A percentile compares a stretch with the other conserved stretches of the same genome.
These are phyloP conservation scores for Plectropomus leopardus DNA, from an alignment of 2,113 vertebrate genomes.

Conservation along the genomic window DNA sequence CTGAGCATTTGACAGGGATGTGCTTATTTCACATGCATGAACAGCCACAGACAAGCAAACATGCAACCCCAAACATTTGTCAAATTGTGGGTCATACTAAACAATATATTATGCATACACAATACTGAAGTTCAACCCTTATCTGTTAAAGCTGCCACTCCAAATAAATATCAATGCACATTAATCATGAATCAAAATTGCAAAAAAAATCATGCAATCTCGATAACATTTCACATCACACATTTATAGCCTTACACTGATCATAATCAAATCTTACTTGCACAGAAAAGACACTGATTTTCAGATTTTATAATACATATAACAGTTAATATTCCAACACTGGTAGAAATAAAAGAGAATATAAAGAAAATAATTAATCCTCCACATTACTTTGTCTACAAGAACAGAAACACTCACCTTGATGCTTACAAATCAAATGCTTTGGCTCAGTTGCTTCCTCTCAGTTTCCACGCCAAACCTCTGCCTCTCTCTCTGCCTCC, in stretches of 20 bases:
- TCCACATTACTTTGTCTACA: not conserved
- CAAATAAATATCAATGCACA: not conserved
- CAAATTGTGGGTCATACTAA: not conserved
- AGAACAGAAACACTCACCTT: conserved; percentile 65
- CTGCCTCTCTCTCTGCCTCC: conserved; percentile 46
- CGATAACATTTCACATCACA: conserved; percentile 5
- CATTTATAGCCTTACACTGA: not conserved
- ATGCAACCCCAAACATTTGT: not conserved
- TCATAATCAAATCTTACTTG: not conserved
- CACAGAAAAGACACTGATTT: not conserved
- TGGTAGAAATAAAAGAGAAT: not conserved
- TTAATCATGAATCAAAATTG: not conserved
- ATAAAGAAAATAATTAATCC: not conserved
- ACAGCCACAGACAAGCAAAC: conserved; percentile 35
- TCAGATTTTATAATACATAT: not conserved
- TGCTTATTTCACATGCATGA: conserved; percentile 38
- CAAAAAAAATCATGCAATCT: not conserved
- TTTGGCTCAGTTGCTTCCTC: conserved; percentile 18
- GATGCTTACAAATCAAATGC: conserved; percentile 47
- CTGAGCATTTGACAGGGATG: conserved; percentile 1
- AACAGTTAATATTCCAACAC: not conserved
- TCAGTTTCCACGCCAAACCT: conserved; percentile 12
- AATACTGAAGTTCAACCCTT: not conserved
- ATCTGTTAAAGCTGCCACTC: conserved; percentile 1
- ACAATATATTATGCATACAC: not conserved